Evolutionary conservation across 2,113 vertebrate genomes (phyloP).

Genomic region (Silurus glanis): DNA sequence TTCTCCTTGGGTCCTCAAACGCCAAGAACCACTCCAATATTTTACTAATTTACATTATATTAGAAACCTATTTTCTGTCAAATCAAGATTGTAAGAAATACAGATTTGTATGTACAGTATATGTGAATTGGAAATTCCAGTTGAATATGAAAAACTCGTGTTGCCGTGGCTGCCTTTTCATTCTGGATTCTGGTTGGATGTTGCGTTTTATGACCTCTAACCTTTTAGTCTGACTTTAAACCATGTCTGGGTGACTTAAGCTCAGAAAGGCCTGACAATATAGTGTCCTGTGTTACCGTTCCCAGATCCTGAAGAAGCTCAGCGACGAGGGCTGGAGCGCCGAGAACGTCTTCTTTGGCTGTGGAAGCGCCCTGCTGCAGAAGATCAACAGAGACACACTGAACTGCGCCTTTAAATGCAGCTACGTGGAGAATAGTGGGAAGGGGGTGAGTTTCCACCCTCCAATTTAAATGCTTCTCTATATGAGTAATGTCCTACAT

Average conservation of each 20-base stretch:
- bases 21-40: neutral
- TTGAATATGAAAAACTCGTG: neutral
- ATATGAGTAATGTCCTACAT: neutral
- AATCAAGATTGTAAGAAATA: neutral
- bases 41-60: neutral
- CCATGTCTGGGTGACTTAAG: neutral
- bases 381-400: conserved; percentile 76
- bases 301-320: conserved; percentile 72
- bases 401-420: conserved; percentile 76
- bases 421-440: conserved; percentile 75
- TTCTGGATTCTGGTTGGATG: neutral
- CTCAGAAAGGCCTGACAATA: neutral
- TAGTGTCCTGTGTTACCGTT: neutral
- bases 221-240: neutral
- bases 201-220: neutral
- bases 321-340: conserved; percentile 73
- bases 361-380: conserved; percentile 74
- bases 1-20: neutral
- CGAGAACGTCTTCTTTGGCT: conserved; percentile 74
- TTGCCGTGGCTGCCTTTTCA: neutral
- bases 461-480: neutral
- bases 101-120: neutral
- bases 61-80: neutral
- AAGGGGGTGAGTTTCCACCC: conserved; percentile 63
- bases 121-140: neutral